Evolutionary conservation across 2,888 invertebrate species (phyloP), one percentile per base, ranked within the genome.

Genomic region (Meiosimyza decipiens): DNA sequence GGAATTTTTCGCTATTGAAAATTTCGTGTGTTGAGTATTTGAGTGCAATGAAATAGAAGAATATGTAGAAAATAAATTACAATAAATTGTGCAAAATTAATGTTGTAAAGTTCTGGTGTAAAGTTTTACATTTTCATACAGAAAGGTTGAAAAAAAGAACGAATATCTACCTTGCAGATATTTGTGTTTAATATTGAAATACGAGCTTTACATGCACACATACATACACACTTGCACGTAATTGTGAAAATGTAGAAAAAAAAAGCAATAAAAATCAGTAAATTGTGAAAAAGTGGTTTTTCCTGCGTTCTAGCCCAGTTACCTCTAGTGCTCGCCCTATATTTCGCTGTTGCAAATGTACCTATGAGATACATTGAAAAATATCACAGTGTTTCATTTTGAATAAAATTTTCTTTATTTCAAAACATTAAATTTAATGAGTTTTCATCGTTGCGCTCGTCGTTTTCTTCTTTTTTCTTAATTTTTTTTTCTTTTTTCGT

Each of bases 401-500:
- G 9, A 40, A 40, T 40, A 40, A 40, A 40, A 40, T 40, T 40
- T 40, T 40, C 40, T 40, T 40, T 40, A 69, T 69, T 51, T 69
- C 13, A 12, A 55, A 54, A 15, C 60, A 69, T 60, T 72, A 74
- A 78, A 78, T 78, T 77, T 77, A 77, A 78, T 78, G 76, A 73
- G 76, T 74, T 77, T 75, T 69, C 72, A 67, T 67, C 71, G 63
- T 18, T 68, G 67, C 54, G 47, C 15, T 51, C 47, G 52, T 52
- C 28, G 54, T 22, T 7, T 50, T 18, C 49, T 55, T 64, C 16
- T 57, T 67, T 52, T 54, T 50, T 60, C n/a, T 59, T 72, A 1
- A 22, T 22, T 49, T 49, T 49, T 52, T 72, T 52, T 74, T 52
- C 47, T 64, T 62, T 63, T 60, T 54, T 71, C 51, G 72, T 74